Conservation (phyloP, 2,797 vertebrate genomes). For the Acanthopagrus latus region DNA sequence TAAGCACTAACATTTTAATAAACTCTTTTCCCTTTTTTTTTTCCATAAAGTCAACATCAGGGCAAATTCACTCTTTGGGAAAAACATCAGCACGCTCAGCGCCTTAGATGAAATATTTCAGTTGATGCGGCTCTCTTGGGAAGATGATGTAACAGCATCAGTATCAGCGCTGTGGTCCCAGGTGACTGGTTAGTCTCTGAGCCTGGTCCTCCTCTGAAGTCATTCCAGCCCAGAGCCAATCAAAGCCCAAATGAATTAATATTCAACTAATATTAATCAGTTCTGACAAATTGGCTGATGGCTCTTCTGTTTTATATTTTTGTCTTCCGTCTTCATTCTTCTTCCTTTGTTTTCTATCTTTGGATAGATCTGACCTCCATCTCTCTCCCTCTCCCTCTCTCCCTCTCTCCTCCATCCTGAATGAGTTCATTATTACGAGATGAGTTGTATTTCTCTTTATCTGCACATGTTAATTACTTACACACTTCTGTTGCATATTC, state of each 20-base stretch:
- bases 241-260: slow-evolving; percentile 84
- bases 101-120: slow-evolving; percentile 27
- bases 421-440: slow-evolving; percentile 89
- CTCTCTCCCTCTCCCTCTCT: slow-evolving; percentile 81
- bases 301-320: slow-evolving; percentile 81
- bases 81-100: slow-evolving; percentile 14
- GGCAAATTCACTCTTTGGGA: slow-evolving; percentile 17
- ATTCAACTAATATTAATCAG: slow-evolving; percentile 84
- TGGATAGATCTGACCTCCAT: slow-evolving; percentile 85
- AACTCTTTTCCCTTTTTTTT: background rate
- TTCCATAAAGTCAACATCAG: slow-evolving; percentile 37
- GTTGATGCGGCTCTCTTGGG: slow-evolving; percentile 1
- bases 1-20: background rate
- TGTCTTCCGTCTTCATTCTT: slow-evolving; percentile 84
- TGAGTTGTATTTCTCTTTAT: slow-evolving; percentile 89
- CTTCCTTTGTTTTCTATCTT: slow-evolving; percentile 86
- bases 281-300: slow-evolving; percentile 83
- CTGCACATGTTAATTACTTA: slow-evolving; percentile 88
- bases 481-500: slow-evolving; percentile 88
- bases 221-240: slow-evolving; percentile 85
- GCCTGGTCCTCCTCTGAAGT: slow-evolving; percentile 72
- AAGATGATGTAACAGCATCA: slow-evolving; percentile 32
- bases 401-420: slow-evolving; percentile 87
- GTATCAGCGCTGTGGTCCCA: slow-evolving; percentile 50
- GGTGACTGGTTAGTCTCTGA: slow-evolving; percentile 78